Evolutionary conservation across 2,113 vertebrate genomes (phyloP).

Genomic region (Lutjanus erythropterus): DNA sequence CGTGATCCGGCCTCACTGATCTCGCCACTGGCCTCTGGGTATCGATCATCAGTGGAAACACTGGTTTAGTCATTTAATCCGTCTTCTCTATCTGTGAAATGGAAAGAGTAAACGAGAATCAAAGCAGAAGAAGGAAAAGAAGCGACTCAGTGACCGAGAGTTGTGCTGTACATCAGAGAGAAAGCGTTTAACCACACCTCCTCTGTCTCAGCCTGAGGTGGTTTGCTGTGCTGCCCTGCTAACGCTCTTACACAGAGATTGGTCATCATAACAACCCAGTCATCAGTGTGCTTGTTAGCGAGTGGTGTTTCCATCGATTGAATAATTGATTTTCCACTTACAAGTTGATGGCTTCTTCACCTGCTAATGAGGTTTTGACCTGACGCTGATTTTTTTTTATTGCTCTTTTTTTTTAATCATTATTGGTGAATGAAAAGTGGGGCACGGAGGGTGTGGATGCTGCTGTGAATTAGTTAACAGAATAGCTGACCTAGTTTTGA

Average conservation of each 20-base stretch:
- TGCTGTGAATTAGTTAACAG: slow-evolving; percentile 21
- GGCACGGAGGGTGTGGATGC: not conserved
- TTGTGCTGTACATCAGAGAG: slow-evolving; percentile 5
- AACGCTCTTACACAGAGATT: slow-evolving; percentile 25
- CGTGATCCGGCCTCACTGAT: slow-evolving; percentile 22
- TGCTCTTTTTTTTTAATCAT: not conserved
- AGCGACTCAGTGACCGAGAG: not conserved
- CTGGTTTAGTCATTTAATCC: slow-evolving; percentile 6
- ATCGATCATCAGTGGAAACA: slow-evolving; percentile 9
- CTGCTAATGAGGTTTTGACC: slow-evolving; percentile 61
- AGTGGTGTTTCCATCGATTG: slow-evolving; percentile 33
- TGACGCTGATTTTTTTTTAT: slow-evolving; percentile 1
- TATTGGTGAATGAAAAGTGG: not conserved
- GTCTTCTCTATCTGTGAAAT: slow-evolving; percentile 30
- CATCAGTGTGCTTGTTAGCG: slow-evolving; percentile 15
- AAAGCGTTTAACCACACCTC: not conserved
- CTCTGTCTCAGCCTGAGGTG: slow-evolving; percentile 5
- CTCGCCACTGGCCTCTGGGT: slow-evolving; percentile 19
- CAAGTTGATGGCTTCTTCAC: slow-evolving; percentile 45
- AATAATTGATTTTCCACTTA: slow-evolving; percentile 55
- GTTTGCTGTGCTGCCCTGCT: slow-evolving; percentile 5
- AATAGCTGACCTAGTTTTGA: slow-evolving; percentile 35
- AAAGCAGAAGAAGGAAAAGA: slow-evolving; percentile 8
- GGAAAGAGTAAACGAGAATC: slow-evolving; percentile 2
- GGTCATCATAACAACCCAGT: slow-evolving; percentile 20